Evolutionary conservation across 2,797 vertebrate genomes (phyloP).

Genomic region (Ceryle rudis): DNA sequence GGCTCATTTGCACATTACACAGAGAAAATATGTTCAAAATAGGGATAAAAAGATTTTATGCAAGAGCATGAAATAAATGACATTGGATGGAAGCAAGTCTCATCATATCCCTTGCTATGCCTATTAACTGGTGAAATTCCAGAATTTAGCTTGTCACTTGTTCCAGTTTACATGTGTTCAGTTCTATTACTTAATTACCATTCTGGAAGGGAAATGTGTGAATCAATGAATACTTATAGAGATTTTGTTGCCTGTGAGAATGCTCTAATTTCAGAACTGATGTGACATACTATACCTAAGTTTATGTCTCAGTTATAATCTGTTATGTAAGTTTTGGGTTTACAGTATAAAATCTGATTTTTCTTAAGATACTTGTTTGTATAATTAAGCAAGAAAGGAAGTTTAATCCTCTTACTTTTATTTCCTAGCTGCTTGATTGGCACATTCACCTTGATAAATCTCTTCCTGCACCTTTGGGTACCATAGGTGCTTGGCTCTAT

Average conservation of each 20-base stretch:
- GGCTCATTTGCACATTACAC: background rate
- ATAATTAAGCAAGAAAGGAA: background rate
- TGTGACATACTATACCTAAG: background rate
- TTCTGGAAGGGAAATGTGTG: background rate
- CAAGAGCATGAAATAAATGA: background rate
- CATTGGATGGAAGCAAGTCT: background rate
- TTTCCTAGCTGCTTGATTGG: conserved; percentile 91
- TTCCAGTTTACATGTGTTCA: background rate
- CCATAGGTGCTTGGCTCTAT: conserved; percentile 91
- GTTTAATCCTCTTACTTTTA: background rate
- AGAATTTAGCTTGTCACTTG: background rate
- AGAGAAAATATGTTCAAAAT: background rate
- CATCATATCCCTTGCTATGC: background rate
- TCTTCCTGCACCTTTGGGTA: conserved; percentile 90
- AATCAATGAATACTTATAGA: background rate
- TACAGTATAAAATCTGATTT: background rate
- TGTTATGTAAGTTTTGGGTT: background rate
- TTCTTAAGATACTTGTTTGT: background rate
- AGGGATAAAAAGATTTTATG: background rate
- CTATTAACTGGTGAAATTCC: background rate
- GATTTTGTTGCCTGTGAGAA: background rate
- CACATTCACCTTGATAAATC: conserved; percentile 91
- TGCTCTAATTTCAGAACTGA: background rate
- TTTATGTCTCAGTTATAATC: background rate
- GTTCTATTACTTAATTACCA: background rate